Evolutionary conservation across 2,113 vertebrate genomes (phyloP), one percentile per base, ranked within the genome.

Genomic region (Acanthochromis polyacanthus): DNA sequence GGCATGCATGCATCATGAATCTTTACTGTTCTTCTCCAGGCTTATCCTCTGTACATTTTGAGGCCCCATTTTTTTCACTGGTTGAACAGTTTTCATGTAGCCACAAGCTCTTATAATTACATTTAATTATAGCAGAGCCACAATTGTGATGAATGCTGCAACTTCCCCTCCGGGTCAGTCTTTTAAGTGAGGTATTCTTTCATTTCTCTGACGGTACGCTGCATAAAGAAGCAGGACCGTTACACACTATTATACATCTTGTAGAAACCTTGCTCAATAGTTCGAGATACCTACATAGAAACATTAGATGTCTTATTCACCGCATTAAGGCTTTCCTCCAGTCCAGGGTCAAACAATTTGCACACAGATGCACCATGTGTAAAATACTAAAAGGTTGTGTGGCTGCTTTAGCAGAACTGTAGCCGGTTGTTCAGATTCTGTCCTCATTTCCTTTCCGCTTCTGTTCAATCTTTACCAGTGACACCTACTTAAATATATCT

Each of bases 41-140:
- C 56, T 14, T 78, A 63, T 85, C 45, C 23, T 67, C 25, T 78
- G 53, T 55, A 61, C 75, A 73, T 65, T 46, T 80, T 73, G 36
- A 74, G 71, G 71, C 20, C 40, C 32, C 36, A 23, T 78, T 75
- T 63, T 61, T 70, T 67, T 51, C 17, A 71, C 46, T 40, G 77
- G 58, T 60, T 62, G 53, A 85, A 67, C 71, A 81, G 48, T 71
- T 88, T 88, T 71, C 78, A 69, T 81, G 62, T 59, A 71, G 83
- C 83, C 82, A 82, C 78, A 81, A 78, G 80, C 87, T n/a, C 14
- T 69, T 82, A 75, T 84, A 86, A 91, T 91, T 88, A 80, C 28
- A 73, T 85, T 80, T 85, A 90, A 89, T 92, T 88, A 83, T 67
- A 71, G 77, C 74, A n/a, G 5, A 64, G 79, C 36, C 64, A 56